Evolutionary conservation across 2,113 vertebrate genomes (phyloP).

Genomic region (Morone saxatilis): DNA sequence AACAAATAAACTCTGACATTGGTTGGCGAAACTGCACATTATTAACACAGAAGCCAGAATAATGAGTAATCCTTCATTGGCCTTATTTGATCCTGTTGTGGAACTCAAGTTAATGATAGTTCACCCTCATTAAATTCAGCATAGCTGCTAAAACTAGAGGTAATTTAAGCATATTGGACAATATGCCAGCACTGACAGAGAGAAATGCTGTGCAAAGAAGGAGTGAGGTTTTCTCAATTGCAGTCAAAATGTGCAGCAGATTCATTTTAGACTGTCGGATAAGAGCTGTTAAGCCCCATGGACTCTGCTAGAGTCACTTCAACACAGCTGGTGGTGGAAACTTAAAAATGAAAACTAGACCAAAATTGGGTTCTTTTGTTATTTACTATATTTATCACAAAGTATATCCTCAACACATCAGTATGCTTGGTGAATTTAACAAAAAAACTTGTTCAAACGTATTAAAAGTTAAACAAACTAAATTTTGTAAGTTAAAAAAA

Average conservation of each 20-base stretch:
- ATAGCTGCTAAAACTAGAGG: slow-evolving; percentile 36
- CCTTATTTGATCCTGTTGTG: slow-evolving; percentile 45
- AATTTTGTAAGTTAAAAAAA: too few species aligned
- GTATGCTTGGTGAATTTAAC: too few species aligned
- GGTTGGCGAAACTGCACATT: background rate
- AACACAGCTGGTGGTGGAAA: background rate
- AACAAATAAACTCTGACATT: slow-evolving; percentile 2
- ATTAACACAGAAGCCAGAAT: slow-evolving; percentile 18
- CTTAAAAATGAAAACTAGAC: background rate
- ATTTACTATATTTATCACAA: background rate
- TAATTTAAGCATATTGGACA: slow-evolving; percentile 40
- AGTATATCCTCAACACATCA: too few species aligned
- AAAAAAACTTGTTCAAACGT: too few species aligned
- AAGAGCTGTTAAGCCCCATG: slow-evolving; percentile 18
- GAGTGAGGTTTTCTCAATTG: background rate
- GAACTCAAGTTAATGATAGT: slow-evolving; percentile 60
- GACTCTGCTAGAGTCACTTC: background rate
- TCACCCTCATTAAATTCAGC: slow-evolving; percentile 55
- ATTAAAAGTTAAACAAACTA: too few species aligned
- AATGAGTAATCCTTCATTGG: slow-evolving; percentile 44
- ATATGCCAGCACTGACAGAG: background rate
- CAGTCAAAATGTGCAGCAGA: background rate
- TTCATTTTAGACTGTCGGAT: background rate
- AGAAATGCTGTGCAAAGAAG: background rate
- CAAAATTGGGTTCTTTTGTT: background rate